phyloP scores from a whole-genome alignment of 2,888 invertebrate genomes.

The Agonopterix subpropinquella region DNA sequence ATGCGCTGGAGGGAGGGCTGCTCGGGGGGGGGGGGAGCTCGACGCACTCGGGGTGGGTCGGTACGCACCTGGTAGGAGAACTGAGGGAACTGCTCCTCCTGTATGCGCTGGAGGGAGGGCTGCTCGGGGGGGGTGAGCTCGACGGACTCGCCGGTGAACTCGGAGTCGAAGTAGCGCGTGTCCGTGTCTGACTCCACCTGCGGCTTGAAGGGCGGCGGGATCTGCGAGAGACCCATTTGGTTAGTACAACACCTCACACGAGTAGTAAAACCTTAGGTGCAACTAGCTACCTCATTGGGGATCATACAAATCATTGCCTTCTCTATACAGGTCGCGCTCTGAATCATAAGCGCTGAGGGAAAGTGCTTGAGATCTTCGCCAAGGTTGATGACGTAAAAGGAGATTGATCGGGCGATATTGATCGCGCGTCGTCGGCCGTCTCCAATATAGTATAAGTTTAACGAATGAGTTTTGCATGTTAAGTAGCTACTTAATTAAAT shows the following conservation, averaged over 20 bases:
- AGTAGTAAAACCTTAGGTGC: too few relatives aligned
- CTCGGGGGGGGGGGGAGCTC: slow-evolving; percentile 77
- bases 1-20: slow-evolving; percentile 72
- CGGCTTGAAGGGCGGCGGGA: slow-evolving; percentile 93
- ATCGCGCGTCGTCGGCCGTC: background rate
- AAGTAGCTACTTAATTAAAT: too few relatives aligned
- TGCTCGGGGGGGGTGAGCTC: slow-evolving; percentile 95
- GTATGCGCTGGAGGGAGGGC: slow-evolving; percentile 75
- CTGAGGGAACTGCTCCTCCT: slow-evolving; percentile 86
- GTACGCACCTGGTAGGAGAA: slow-evolving; percentile 85
- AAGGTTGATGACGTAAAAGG: background rate
- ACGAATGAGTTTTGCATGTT: too few relatives aligned
- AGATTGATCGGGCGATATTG: background rate
- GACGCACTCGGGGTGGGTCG: slow-evolving; percentile 56
- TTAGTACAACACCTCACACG: too few relatives aligned
- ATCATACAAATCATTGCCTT: too few relatives aligned
- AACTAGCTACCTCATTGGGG: too few relatives aligned
- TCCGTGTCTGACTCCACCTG: slow-evolving; percentile 97
- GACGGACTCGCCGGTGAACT: slow-evolving; percentile 98
- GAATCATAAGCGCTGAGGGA: too few relatives aligned
- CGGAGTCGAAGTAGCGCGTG: slow-evolving; percentile 97
- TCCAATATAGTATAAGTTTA: too few relatives aligned
- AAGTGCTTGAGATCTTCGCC: too few relatives aligned
- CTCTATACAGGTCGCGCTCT: too few relatives aligned
- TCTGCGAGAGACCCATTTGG: slow-evolving; percentile 56